A percentile compares a stretch with the other conserved stretches of the same genome.
Evolutionary conservation across 2,113 vertebrate genomes (phyloP).

Genomic region (Neogobius melanostomus): DNA sequence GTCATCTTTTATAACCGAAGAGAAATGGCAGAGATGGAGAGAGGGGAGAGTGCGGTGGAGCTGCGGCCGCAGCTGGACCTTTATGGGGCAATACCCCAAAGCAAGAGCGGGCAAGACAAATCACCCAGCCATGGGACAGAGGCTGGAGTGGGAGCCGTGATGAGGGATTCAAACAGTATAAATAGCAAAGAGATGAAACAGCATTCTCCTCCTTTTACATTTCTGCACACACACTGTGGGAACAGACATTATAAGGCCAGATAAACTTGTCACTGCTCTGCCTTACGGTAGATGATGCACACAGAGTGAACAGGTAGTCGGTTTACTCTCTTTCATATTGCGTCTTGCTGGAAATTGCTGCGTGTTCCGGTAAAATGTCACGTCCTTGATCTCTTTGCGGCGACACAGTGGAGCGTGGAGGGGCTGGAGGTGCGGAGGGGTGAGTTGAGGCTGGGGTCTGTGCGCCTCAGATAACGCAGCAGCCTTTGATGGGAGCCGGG

Average conservation of each 20-base stretch:
- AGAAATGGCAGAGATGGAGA: constrained; percentile 45
- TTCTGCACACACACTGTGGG: constrained; percentile 45
- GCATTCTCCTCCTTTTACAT: constrained; percentile 32
- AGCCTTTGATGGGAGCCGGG: constrained; percentile 66
- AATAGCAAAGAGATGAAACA: constrained; percentile 36
- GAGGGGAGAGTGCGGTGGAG: constrained; percentile 33
- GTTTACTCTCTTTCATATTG: constrained; percentile 54
- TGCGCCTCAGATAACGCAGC: constrained; percentile 65
- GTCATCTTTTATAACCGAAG: constrained; percentile 59
- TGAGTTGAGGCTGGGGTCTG: constrained; percentile 53
- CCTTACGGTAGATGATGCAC: constrained; percentile 40
- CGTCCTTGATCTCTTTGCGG: constrained; percentile 67
- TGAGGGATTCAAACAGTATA: constrained; percentile 27
- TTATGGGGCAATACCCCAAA: constrained; percentile 26
- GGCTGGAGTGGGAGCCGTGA: constrained; percentile 1
- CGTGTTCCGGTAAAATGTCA: constrained; percentile 64
- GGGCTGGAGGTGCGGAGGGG: constrained; percentile 43
- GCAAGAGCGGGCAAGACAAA: constrained; percentile 14
- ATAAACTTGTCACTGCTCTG: constrained; percentile 39
- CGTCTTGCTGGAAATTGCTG: constrained; percentile 52
- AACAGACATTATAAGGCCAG: constrained; percentile 38
- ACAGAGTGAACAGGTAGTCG: constrained; percentile 41
- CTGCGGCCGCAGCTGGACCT: constrained; percentile 51
- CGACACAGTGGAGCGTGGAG: constrained; percentile 36
- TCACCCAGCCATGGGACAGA: constrained; percentile 2